Percentiles rank a stretch among this genome's conserved stretches.
Conservation (phyloP, 2,113 vertebrate genomes). For the Coregonus clupeaformis region DNA sequence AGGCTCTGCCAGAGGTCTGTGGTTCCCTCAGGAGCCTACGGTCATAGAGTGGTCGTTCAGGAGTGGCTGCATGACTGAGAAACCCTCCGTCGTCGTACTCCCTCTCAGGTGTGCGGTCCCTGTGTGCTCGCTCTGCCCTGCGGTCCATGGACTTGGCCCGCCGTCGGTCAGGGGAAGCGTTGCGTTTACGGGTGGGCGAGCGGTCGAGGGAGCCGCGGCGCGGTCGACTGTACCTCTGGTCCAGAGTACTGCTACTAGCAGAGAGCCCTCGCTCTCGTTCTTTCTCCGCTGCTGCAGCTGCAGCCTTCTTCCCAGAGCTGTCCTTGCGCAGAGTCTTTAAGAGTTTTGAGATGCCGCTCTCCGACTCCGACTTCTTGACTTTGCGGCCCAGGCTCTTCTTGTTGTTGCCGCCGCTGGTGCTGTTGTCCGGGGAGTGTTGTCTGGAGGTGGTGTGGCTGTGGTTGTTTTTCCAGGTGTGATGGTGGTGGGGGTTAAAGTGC, state of each 20-base stretch:
- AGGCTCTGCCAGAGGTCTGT: slow-evolving; percentile 47
- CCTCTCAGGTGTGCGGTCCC: slow-evolving; percentile 79
- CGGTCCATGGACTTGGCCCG: slow-evolving; percentile 78
- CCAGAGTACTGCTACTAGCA: slow-evolving; percentile 80
- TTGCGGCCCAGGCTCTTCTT: slow-evolving; percentile 73
- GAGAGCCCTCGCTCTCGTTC: slow-evolving; percentile 72
- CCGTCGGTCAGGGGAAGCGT: slow-evolving; percentile 83
- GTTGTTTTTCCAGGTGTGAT: slow-evolving; percentile 88
- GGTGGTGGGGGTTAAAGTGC: slow-evolving; percentile 75
- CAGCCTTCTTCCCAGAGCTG: slow-evolving; percentile 75
- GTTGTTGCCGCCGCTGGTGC: slow-evolving; percentile 50
- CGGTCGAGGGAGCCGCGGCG: slow-evolving; percentile 84
- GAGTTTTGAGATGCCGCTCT: slow-evolving; percentile 78
- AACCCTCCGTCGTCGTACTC: slow-evolving; percentile 76
- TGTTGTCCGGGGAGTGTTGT: slow-evolving; percentile 79
- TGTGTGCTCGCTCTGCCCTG: slow-evolving; percentile 61
- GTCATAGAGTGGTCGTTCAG: slow-evolving; percentile 60
- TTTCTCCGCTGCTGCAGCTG: slow-evolving; percentile 67
- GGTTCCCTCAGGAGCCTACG: slow-evolving; percentile 65
- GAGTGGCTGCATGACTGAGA: slow-evolving; percentile 56
- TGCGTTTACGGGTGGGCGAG: slow-evolving; percentile 78
- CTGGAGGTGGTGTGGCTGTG: slow-evolving; percentile 77
- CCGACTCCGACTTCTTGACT: slow-evolving; percentile 77
- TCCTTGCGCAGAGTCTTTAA: slow-evolving; percentile 77
- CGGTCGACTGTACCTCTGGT: slow-evolving; percentile 69